Evolutionary conservation across 2,888 invertebrate species (phyloP).

Genomic region (Rotaria sp.): DNA sequence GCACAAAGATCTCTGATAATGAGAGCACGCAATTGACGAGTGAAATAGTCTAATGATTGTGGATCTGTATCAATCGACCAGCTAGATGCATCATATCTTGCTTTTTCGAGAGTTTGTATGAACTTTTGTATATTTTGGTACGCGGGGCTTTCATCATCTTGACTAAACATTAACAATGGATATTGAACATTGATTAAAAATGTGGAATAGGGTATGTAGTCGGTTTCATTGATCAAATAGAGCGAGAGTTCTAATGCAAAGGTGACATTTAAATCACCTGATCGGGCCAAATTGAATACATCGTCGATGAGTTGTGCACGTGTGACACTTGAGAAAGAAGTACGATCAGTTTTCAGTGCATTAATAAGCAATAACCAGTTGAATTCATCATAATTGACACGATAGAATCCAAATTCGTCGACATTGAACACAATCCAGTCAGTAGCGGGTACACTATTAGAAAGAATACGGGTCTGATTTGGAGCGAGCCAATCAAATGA

Average conservation of each 20-base stretch:
- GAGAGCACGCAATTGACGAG: background rate
- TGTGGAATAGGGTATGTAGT: conserved; percentile 24
- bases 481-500: background rate
- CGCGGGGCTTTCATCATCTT: background rate
- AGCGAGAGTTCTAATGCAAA: background rate
- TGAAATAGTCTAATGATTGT: background rate
- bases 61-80: background rate
- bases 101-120: conserved; percentile 30
- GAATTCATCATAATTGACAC: conserved; percentile 37
- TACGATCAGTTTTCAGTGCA: conserved; percentile 24
- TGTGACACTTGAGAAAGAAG: background rate
- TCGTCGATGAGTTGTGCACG: conserved; percentile 36
- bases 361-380: conserved; percentile 36
- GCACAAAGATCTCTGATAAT: background rate
- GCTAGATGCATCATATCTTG: conserved; percentile 20
- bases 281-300: conserved; percentile 34
- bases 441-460: background rate
- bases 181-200: background rate
- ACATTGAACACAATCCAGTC: background rate
- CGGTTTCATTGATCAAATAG: conserved; percentile 33
- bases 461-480: background rate
- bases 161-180: background rate
- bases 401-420: background rate
- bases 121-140: conserved; percentile 27
- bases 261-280: conserved; percentile 8